Evolutionary conservation across 2,113 vertebrate genomes (phyloP).

Genomic region (Xenopus tropicalis): UCB_Xtro_10.0 CM004445.2:137263001-137263500

Average conservation of each 20-base stretch:
- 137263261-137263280: slow-evolving; percentile 9
- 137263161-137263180: no score
- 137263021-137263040: no score
- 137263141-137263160: no score
- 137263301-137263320: slow-evolving; percentile 24
- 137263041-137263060: no score
- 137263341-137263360: neutral
- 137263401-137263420: neutral
- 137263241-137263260: slow-evolving; percentile 21
- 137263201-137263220: fast-evolving
- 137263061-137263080: no score
- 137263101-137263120: neutral
- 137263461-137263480: no score
- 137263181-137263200: no score
- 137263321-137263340: neutral
- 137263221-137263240: neutral
- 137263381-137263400: neutral
- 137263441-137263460: no score
- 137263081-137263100: no score
- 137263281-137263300: slow-evolving; percentile 23
- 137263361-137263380: neutral
- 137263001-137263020: no score
- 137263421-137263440: no score
- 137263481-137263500: no score
- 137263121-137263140: neutral